Evolutionary conservation across 2,113 vertebrate genomes (phyloP).

Genomic region (Hemicordylus capensis): DNA sequence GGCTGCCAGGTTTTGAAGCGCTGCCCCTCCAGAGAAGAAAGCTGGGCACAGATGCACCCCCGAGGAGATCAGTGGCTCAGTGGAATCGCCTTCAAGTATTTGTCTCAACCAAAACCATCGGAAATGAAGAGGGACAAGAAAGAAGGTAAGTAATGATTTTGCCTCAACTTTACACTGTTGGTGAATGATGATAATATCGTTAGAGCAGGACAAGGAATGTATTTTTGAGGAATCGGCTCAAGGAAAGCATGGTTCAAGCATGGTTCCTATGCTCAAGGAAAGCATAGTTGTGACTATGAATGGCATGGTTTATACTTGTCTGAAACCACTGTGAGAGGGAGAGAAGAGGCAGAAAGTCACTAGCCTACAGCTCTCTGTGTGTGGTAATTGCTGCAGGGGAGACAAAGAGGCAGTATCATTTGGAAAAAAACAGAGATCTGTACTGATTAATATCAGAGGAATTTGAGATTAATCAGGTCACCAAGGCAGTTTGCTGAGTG

Average conservation of each 20-base stretch:
- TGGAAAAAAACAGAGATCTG: neutral
- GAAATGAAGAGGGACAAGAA: neutral
- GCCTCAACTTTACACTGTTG: neutral
- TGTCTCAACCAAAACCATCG: neutral
- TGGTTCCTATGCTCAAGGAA: too few species aligned
- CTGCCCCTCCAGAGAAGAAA: neutral
- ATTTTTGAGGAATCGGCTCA: neutral
- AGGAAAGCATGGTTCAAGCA: neutral
- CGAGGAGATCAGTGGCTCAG: neutral
- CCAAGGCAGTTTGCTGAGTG: constrained; percentile 41
- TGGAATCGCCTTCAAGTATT: neutral
- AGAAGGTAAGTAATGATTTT: neutral
- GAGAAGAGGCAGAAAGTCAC: neutral
- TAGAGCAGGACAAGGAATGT: neutral
- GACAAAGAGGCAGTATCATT: constrained; percentile 21
- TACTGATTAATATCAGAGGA: neutral
- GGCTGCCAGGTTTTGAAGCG: neutral
- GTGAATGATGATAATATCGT: neutral
- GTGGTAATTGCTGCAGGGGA: neutral
- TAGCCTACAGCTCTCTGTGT: neutral
- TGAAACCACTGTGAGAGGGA: neutral
- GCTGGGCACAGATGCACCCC: neutral
- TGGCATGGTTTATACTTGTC: neutral
- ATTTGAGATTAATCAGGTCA: constrained; percentile 28
- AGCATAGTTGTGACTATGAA: neutral